Percentiles rank a stretch among this genome's conserved stretches.
Conservation (phyloP, 2,113 vertebrate species). For the Oryzias woworae region DNA sequence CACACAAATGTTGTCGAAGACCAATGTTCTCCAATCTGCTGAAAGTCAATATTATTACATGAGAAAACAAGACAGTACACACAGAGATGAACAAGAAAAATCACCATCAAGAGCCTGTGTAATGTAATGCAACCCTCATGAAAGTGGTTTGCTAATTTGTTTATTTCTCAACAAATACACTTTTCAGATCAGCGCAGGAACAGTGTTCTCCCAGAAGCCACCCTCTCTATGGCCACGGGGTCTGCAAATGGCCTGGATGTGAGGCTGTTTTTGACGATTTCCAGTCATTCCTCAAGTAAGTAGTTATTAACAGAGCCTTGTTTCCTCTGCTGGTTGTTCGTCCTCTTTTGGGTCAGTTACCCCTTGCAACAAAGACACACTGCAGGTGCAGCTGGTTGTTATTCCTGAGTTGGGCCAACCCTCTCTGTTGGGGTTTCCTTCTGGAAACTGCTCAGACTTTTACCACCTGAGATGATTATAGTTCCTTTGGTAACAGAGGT, state of each 20-base stretch:
- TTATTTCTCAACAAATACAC: conserved; percentile 16
- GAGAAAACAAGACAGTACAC: conserved; percentile 18
- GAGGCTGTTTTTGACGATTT: conserved; percentile 98
- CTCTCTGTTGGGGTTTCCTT: conserved; percentile 54
- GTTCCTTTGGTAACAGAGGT: conserved; percentile 81
- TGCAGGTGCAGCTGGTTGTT: conserved; percentile 64
- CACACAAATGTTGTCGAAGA: conserved; percentile 40
- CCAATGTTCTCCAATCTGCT: conserved; percentile 33
- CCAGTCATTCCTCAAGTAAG: conserved; percentile 98
- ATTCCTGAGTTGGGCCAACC: conserved; percentile 44
- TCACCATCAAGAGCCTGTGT: neutral
- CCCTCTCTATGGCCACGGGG: conserved; percentile 95
- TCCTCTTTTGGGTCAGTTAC: conserved; percentile 30
- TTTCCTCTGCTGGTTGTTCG: conserved; percentile 35
- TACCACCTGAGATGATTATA: conserved; percentile 88
- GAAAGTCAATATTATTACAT: conserved; percentile 15
- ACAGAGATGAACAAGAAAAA: neutral
- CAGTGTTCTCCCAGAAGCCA: conserved; percentile 89
- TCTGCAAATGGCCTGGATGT: conserved; percentile 99
- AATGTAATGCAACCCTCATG: conserved; percentile 1
- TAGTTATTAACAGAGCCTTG: conserved; percentile 5
- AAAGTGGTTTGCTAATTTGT: neutral
- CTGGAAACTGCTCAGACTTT: conserved; percentile 80
- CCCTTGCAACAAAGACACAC: conserved; percentile 39
- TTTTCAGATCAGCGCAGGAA: conserved; percentile 84